A percentile compares a stretch with the other conserved stretches of the same genome.
phyloP scores from a whole-genome alignment of 2,888 invertebrate species.

The Chrysodeixis includens region DNA sequence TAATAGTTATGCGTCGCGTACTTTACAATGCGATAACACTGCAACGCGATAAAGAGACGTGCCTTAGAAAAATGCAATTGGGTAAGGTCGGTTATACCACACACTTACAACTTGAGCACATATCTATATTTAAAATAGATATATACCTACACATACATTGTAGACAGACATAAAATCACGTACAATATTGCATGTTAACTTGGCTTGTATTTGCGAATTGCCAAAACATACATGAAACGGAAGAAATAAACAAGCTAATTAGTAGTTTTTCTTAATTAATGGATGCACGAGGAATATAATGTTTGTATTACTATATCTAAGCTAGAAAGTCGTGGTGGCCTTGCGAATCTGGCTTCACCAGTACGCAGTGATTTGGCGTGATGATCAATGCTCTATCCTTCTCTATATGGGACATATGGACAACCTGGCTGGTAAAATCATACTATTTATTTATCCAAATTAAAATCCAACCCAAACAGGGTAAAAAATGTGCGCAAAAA shows the following conservation, averaged over 20 bases:
- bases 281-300: background rate
- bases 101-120: constrained; percentile 1
- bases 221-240: background rate
- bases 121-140: background rate
- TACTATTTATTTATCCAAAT: too few species aligned
- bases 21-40: constrained; percentile 50
- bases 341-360: too few species aligned
- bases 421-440: too few species aligned
- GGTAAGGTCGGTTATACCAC: constrained; percentile 65
- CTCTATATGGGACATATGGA: too few species aligned
- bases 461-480: too few species aligned
- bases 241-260: background rate
- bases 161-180: constrained; percentile 1
- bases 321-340: too few species aligned
- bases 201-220: background rate
- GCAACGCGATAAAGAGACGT: constrained; percentile 37
- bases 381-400: too few species aligned
- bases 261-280: background rate
- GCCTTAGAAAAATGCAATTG: constrained; percentile 63
- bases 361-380: too few species aligned
- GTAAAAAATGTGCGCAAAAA: too few species aligned
- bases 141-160: too few species aligned
- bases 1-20: constrained; percentile 42
- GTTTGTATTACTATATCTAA: background rate
- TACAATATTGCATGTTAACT: background rate